Conservation (phyloP, 2,797 vertebrate genomes). For the Sebastes oblongus region DNA sequence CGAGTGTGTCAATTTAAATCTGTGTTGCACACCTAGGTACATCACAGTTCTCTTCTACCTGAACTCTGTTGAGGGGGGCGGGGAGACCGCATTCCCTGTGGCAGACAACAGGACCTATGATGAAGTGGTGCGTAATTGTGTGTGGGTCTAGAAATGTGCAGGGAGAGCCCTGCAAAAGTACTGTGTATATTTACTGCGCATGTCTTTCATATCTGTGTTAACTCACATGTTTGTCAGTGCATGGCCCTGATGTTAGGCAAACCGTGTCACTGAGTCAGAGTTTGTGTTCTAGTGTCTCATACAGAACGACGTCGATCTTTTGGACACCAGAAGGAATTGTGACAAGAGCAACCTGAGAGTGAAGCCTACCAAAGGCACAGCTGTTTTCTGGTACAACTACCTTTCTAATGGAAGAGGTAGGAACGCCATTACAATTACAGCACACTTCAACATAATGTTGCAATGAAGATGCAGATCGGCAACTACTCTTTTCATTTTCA, state of each 20-base stretch:
- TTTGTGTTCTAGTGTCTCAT: constrained; percentile 89
- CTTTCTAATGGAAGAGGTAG: constrained; percentile 96
- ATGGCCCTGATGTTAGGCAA: neutral
- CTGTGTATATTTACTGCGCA: constrained; percentile 48
- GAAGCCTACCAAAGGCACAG: constrained; percentile 93
- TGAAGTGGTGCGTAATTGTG: constrained; percentile 89
- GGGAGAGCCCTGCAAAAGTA: constrained; percentile 27
- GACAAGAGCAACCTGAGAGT: constrained; percentile 95
- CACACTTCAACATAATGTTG: neutral
- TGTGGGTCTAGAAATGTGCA: constrained; percentile 45
- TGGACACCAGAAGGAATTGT: constrained; percentile 96
- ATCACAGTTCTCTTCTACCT: constrained; percentile 98
- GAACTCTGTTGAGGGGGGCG: constrained; percentile 96
- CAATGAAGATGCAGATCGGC: neutral
- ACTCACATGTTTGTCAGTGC: constrained; percentile 51
- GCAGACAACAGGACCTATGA: constrained; percentile 99
- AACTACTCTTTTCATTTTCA: neutral
- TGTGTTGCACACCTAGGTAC: constrained; percentile 87
- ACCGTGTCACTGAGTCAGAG: constrained; percentile 12
- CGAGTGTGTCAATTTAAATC: constrained; percentile 65
- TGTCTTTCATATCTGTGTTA: constrained; percentile 53
- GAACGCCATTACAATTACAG: neutral
- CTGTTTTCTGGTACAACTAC: constrained; percentile 99
- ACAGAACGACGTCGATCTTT: constrained; percentile 92
- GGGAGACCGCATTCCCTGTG: constrained; percentile 97